Base-by-base conservation (phyloP, 2,113 vertebrate species). In the Falco punctatus region DNA sequence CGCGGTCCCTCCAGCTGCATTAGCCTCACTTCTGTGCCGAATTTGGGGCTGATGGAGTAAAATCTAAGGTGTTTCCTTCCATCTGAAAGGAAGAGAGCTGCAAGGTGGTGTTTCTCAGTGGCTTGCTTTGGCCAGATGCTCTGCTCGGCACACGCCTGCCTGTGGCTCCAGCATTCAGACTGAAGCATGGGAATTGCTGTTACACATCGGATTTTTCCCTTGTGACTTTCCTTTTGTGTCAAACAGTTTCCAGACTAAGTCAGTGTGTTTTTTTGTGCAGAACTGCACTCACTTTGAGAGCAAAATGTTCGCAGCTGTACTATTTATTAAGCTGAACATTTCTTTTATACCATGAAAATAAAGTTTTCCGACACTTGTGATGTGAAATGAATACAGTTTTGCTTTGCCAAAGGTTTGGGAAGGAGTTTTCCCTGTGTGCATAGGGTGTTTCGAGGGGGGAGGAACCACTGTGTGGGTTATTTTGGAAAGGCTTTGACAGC, bases 1-100 rank as follows among this genome's bases (percentile, higher is more conserved):
- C 2, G 11, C 4, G 0, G 8, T 75, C 28, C 16, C 32, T 22
- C 15, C 42, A 22, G 52, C 51, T 72, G 32, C 38, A 2, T 2
- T 1, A 19, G 32, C 59, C 51, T 52, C 27, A 49, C 26, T 15
- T 32, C 57, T 35, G 12, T 21, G 28, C 35, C 79, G 23, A 0
- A 16, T 38, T 44, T 52, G 10, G 72, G 49, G 40, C 67, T 21
- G 44, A 26, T 7, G 15, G 42, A 65, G 42, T 65, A 8, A 81
- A 88, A 33, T 26, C 27, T 14, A 1, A 86, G 52, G 86, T 26
- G 22, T 26, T 59, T 12, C 27, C 21, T 66, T 40, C 52, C 4
- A 3, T 17, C 23, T 35, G 58, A 38, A 57, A 21, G 30, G 67
- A 23, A 74, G 32, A 64, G 67, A 75, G 62, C 48, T 83, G 62